These are phyloP conservation scores for Cephus nigrinus DNA, from an alignment of 2,888 invertebrate genomes.

Conservation along the genomic window DNA sequence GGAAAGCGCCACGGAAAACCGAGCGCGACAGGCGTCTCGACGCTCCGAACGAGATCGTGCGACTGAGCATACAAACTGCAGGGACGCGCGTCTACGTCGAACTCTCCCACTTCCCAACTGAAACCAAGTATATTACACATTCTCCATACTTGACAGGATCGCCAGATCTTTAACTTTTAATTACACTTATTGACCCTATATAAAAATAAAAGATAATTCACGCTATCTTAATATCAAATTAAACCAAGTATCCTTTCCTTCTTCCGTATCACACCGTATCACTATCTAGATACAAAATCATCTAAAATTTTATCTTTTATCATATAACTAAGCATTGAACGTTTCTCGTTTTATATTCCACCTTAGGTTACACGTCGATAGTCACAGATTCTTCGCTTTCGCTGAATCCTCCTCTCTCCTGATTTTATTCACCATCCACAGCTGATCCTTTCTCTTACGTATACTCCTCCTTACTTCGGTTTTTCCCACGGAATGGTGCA, in stretches of 20 bases:
- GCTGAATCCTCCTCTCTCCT: background rate
- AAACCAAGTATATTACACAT: constrained; percentile 24
- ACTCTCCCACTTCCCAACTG: constrained; percentile 21
- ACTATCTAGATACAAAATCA: background rate
- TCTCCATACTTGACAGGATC: background rate
- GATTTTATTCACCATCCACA: background rate
- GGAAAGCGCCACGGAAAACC: constrained; percentile 11
- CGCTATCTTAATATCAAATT: background rate
- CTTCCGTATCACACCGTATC: background rate
- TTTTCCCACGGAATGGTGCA: background rate
- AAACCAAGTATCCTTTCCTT: background rate
- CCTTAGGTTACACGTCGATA: background rate
- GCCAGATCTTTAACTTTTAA: background rate
- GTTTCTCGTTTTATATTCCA: background rate
- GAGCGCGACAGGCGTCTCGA: constrained; percentile 49
- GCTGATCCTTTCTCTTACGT: background rate
- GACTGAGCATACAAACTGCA: constrained; percentile 57
- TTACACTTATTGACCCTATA: background rate
- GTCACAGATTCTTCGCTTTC: background rate
- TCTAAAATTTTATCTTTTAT: background rate
- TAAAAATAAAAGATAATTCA: background rate
- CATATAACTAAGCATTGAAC: background rate
- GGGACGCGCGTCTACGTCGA: constrained; percentile 45
- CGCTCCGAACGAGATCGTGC: constrained; percentile 60
- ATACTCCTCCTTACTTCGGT: background rate